Percentiles rank a stretch among this genome's conserved stretches.
phyloP scores from a whole-genome alignment of 2,888 invertebrate species.

The Xiphydria camelus region DNA sequence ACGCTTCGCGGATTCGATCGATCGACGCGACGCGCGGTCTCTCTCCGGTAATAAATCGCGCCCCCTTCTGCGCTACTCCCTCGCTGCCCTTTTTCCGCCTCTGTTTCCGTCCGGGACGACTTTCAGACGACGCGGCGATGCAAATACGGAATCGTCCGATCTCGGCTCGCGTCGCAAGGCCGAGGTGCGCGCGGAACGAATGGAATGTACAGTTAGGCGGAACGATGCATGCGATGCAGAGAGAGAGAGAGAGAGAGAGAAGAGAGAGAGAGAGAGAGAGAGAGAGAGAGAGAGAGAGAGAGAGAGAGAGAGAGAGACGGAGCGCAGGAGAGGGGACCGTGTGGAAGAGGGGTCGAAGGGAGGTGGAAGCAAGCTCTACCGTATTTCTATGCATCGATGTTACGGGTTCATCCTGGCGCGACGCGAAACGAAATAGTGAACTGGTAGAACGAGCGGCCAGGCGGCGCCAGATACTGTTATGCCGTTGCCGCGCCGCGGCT shows the following conservation, averaged over 20 bases:
- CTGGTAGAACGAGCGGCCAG: neutral
- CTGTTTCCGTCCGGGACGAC: too few species aligned
- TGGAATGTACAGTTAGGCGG: conserved; percentile 25
- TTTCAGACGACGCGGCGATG: too few species aligned
- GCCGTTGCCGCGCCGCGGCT: conserved; percentile 10
- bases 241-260: conserved; percentile 2
- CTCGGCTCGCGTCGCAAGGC: too few species aligned
- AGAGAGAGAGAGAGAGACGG: conserved; percentile 10
- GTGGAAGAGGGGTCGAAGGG: neutral
- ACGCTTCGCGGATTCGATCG: too few species aligned
- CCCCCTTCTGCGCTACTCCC: too few species aligned
- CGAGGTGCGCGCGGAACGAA: too few species aligned
- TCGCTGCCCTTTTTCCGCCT: too few species aligned
- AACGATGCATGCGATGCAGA: conserved; percentile 1
- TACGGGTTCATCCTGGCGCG: conserved; percentile 13
- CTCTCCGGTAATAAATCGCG: too few species aligned
- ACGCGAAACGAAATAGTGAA: conserved; percentile 25
- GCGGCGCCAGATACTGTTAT: conserved; percentile 19
- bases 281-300: conserved; percentile 2
- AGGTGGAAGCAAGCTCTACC: conserved; percentile 11
- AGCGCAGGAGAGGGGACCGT: neutral
- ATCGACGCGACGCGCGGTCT: too few species aligned
- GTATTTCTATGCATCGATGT: conserved; percentile 16
- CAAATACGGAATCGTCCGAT: neutral
- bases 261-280: conserved; percentile 4